Conservation (phyloP, 2,888 invertebrate genomes). For the Xanthia togata region DNA sequence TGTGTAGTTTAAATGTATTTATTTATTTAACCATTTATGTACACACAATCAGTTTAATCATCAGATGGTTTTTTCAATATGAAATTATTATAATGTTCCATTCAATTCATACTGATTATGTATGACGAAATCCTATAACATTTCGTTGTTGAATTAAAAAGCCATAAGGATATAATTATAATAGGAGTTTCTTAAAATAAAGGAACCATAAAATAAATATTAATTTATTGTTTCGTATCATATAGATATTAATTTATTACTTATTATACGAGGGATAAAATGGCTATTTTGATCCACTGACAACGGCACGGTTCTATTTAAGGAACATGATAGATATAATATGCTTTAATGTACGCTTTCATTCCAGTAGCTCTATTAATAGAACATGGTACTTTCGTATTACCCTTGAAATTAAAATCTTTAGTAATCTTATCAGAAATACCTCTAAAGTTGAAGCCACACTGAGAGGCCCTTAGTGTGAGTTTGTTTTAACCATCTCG, state of each 20-base stretch:
- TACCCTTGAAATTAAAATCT: not conserved
- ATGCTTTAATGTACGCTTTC: not conserved
- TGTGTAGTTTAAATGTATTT: not conserved
- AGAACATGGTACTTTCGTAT: not conserved
- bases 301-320: not conserved
- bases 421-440: not conserved
- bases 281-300: slow-evolving; percentile 1
- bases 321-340: slow-evolving; percentile 6
- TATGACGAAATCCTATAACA: not conserved
- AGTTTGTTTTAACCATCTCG: no score
- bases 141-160: slow-evolving; percentile 15
- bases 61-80: slow-evolving; percentile 1
- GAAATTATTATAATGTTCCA: not conserved
- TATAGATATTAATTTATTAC: not conserved
- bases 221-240: not conserved
- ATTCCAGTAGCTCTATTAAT: not conserved
- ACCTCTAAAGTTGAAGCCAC: not conserved
- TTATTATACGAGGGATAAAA: not conserved
- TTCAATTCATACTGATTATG: not conserved
- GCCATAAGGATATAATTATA: not conserved
- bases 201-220: not conserved
- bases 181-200: not conserved
- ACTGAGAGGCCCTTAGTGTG: no score
- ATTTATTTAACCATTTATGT: no score
- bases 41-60: not conserved